A percentile compares a stretch with the other conserved stretches of the same genome.
Conservation (phyloP, 2,113 vertebrate species). For the Rhombomys opimus region DNA sequence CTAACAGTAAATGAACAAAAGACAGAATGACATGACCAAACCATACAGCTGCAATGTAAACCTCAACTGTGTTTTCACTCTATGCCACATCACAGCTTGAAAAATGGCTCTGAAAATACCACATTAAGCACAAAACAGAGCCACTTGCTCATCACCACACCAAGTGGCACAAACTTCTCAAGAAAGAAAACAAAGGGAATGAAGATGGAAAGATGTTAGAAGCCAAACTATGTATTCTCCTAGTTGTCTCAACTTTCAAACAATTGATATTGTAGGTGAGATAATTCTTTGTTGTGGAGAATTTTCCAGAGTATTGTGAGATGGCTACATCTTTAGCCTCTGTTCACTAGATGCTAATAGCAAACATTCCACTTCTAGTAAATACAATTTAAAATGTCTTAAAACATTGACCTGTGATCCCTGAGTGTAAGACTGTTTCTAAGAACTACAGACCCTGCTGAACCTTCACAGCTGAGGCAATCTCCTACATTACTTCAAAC, state of each 20-base stretch:
- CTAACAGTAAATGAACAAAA: slow-evolving; percentile 24
- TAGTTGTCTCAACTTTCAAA: neutral
- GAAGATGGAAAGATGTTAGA: neutral
- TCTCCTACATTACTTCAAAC: slow-evolving; percentile 69
- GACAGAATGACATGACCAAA: neutral
- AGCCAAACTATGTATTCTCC: slow-evolving; percentile 43
- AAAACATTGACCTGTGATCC: neutral
- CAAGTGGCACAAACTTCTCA: neutral
- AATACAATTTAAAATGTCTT: slow-evolving; percentile 10
- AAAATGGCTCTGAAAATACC: neutral
- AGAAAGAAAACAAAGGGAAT: neutral
- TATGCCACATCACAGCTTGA: neutral
- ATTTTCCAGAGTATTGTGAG: neutral
- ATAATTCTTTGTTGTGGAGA: neutral
- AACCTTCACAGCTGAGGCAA: slow-evolving; percentile 58
- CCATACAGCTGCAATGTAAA: neutral
- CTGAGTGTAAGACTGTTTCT: neutral
- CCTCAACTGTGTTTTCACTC: neutral
- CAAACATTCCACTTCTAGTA: neutral
- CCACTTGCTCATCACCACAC: neutral
- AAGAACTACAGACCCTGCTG: neutral
- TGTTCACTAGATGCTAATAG: neutral
- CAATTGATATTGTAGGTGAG: neutral
- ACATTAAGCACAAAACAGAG: neutral
- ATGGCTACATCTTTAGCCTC: neutral